phyloP scores from a whole-genome alignment of 2,888 invertebrate species.

The Aporophyla nigra region DNA sequence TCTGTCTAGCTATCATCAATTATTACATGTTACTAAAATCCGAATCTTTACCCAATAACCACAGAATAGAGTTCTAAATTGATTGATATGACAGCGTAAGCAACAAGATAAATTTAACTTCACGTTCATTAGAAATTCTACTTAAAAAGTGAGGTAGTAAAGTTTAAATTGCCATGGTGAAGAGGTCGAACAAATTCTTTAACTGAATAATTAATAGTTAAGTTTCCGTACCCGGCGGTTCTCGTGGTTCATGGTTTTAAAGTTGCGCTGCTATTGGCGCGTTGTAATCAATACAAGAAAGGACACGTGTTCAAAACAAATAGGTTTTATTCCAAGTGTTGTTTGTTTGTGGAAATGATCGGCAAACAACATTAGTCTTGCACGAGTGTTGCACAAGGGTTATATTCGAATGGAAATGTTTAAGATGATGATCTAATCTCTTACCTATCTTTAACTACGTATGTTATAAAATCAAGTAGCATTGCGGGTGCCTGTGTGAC shows the following conservation, averaged over 20 bases:
- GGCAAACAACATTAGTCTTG: conserved; percentile 3
- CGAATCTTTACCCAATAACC: conserved; percentile 14
- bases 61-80: conserved; percentile 26
- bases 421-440: not conserved
- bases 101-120: conserved; percentile 25
- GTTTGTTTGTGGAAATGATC: conserved; percentile 28
- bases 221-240: conserved; percentile 44
- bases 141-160: not conserved
- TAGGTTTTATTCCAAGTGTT: conserved; percentile 25
- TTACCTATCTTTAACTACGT: not conserved
- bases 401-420: conserved; percentile 12
- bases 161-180: conserved; percentile 26
- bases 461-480: not conserved
- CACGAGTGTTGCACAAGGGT: not conserved
- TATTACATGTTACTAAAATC: not conserved
- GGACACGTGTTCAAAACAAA: conserved; percentile 42
- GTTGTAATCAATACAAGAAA: conserved; percentile 60
- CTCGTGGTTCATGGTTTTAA: conserved; percentile 36
- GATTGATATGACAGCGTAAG: conserved; percentile 19
- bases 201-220: conserved; percentile 65
- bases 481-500: not conserved
- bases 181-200: conserved; percentile 44
- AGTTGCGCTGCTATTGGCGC: conserved; percentile 40
- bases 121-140: conserved; percentile 21
- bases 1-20: conserved; percentile 19